Conservation (phyloP, 2,113 vertebrate genomes). For the Pristiophorus japonicus region DNA sequence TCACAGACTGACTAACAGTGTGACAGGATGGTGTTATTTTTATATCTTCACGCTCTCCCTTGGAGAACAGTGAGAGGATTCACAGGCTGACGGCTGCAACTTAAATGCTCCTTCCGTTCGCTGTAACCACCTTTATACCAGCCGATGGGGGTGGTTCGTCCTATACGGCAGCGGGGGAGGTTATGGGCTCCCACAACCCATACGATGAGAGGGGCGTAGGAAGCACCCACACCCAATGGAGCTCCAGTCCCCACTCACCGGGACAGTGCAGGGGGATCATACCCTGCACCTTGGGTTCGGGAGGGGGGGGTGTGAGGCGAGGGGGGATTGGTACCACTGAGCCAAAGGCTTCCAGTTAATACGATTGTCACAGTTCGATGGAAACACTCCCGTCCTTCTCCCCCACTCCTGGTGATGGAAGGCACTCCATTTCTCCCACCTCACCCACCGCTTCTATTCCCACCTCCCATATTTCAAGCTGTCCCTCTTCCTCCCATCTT, state of each 20-base stretch:
- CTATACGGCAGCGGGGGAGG: too few species aligned
- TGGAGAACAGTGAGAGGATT: too few species aligned
- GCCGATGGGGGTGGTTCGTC: too few species aligned
- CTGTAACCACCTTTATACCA: neutral
- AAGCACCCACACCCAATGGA: neutral
- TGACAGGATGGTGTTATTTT: neutral
- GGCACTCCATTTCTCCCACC: neutral
- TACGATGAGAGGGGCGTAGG: too few species aligned
- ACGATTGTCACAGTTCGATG: neutral
- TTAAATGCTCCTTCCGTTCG: neutral
- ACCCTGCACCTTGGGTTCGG: neutral
- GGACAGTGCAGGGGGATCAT: too few species aligned
- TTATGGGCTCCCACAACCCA: neutral
- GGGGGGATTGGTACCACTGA: too few species aligned
- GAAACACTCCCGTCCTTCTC: neutral
- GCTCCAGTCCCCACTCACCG: neutral
- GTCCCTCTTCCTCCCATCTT: neutral
- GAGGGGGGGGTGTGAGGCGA: too few species aligned
- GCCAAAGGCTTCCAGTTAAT: neutral
- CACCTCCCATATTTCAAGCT: neutral
- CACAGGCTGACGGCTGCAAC: neutral
- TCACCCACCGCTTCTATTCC: neutral
- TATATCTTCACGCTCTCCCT: neutral
- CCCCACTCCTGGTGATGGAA: neutral
- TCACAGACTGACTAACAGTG: neutral